Base-by-base conservation (phyloP, 2,888 invertebrate genomes). In the Leucophenga montana region DNA sequence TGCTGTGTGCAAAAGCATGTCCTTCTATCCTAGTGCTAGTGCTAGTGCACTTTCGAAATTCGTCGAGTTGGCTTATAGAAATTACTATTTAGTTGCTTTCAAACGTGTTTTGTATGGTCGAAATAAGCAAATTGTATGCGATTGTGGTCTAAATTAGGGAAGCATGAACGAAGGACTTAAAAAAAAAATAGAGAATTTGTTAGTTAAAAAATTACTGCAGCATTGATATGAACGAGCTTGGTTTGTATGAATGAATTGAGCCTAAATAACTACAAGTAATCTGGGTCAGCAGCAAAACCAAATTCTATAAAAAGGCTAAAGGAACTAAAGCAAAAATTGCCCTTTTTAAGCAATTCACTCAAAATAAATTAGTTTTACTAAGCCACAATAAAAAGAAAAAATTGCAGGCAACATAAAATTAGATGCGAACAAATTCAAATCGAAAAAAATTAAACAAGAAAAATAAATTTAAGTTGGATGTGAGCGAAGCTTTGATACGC, bases 61-160 rank as follows among this genome's bases (percentile, higher is more conserved):
- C 39, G 39, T 39, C 11, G 39, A 39, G 9, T 39, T 39, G 39
- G 39, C 39, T 39, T 39, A 64, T 64, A 27, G 14, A 84, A 84
- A 81, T 82, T 81, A 78, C 81, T 82, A 84, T 84, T 81, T 84
- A 84, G 78, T 83, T 77, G 76, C 68, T 56, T 56, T 59, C 27
- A 59, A 48, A 67, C 59, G 68, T 64, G 48, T 73, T 74, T 75
- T 72, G 73, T 78, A 78, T 73, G 75, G 81, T 78, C 74, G 70
- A 84, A 84, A 84, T 82, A 79, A 82, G 83, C 83, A 80, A 81
- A 84, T 84, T 84, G 79, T 81, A 79, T 80, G 81, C 77, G 77
- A 82, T 82, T 84, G 79, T 75, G 84, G 80, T 72, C 67, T 16
- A 69, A 69, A 39, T 39, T 39, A 66, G 64, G 72, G 27, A 22